phyloP scores from a whole-genome alignment of 2,113 vertebrate species.

The Hyla sarda region DNA sequence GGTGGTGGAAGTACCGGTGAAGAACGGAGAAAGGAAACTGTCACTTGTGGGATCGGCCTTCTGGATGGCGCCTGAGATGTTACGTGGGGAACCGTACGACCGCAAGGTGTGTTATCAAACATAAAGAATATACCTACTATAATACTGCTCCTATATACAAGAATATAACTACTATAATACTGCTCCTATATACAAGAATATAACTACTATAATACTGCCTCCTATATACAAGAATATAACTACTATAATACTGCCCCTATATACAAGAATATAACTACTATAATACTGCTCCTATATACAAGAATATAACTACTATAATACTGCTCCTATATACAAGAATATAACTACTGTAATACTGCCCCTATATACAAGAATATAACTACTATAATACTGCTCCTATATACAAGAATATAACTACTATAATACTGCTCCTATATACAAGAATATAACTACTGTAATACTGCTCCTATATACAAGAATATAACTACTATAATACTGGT shows the following conservation, averaged over 20 bases:
- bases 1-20: conserved; percentile 80
- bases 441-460: too few species aligned
- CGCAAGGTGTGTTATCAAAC: conserved; percentile 75
- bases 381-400: neutral
- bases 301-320: too few species aligned
- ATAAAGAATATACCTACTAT: neutral
- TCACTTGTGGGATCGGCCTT: conserved; percentile 88
- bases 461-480: too few species aligned
- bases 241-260: neutral
- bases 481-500: too few species aligned
- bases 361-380: neutral
- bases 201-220: neutral
- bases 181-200: too few species aligned
- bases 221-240: neutral
- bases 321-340: neutral
- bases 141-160: neutral
- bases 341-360: neutral
- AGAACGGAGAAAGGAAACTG: conserved; percentile 79
- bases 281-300: neutral
- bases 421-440: too few species aligned
- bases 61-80: conserved; percentile 92
- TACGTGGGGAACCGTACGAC: conserved; percentile 85
- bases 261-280: neutral
- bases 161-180: neutral
- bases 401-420: too few species aligned